A percentile compares a stretch with the other conserved stretches of the same genome.
These are phyloP conservation scores for pig (Sus scrofa) DNA, from an alignment of 2,113 vertebrate genomes.

Conservation along the genomic window T2T-Sscrofa CM000830.6:34922501-34923000, in stretches of 20 bases:
- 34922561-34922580: background rate
- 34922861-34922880: background rate
- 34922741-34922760: background rate
- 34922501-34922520: background rate
- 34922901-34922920: background rate
- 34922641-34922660: background rate
- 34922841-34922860: background rate
- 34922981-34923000: conserved; percentile 7
- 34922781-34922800: background rate
- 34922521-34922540: background rate
- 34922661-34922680: background rate
- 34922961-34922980: background rate
- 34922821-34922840: background rate
- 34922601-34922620: background rate
- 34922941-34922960: background rate
- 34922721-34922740: background rate
- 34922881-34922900: conserved; percentile 5
- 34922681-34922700: background rate
- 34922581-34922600: background rate
- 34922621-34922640: background rate
- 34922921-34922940: background rate
- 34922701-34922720: background rate
- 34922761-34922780: background rate
- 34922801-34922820: background rate
- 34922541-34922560: background rate